Conservation (phyloP, 1,140 invertebrate genomes). For the Aplysia californica region DNA sequence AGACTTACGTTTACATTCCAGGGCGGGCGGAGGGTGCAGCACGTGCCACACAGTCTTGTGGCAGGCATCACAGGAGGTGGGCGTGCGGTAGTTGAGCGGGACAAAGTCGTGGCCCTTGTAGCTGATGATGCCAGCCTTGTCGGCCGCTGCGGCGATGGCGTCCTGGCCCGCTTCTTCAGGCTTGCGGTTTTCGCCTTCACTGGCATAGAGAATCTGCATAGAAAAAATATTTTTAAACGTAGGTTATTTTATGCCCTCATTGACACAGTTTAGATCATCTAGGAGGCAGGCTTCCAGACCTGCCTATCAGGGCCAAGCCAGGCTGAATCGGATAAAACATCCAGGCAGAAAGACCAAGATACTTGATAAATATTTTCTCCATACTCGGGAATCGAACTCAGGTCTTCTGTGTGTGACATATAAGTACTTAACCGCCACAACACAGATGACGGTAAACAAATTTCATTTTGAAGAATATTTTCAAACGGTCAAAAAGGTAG, state of each 20-base stretch:
- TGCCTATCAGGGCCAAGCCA: too few relatives aligned
- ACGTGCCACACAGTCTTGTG: slow-evolving; percentile 96
- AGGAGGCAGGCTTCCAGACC: too few relatives aligned
- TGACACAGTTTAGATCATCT: too few relatives aligned
- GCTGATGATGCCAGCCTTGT: slow-evolving; percentile 82
- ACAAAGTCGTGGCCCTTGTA: slow-evolving; percentile 98
- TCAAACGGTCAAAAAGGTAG: too few relatives aligned
- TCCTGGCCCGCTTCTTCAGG: slow-evolving; percentile 57
- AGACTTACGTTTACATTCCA: slow-evolving; percentile 92
- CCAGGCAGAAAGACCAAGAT: too few relatives aligned
- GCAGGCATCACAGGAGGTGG: slow-evolving; percentile 97
- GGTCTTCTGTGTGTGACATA: too few relatives aligned
- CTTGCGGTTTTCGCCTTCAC: slow-evolving; percentile 65
- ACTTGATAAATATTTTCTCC: too few relatives aligned
- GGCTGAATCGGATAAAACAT: too few relatives aligned
- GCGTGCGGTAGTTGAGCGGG: slow-evolving; percentile 97
- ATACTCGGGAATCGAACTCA: too few relatives aligned
- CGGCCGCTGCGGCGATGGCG: not conserved
- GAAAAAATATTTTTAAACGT: too few relatives aligned
- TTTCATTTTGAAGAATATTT: not conserved
- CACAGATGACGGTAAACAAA: not conserved
- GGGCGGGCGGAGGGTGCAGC: slow-evolving; percentile 94
- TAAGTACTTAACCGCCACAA: too few relatives aligned
- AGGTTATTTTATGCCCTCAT: too few relatives aligned
- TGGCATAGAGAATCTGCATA: slow-evolving; percentile 65